These are phyloP conservation scores for Clamator glandarius DNA, from an alignment of 2,797 vertebrate species.

Conservation along the genomic window DNA sequence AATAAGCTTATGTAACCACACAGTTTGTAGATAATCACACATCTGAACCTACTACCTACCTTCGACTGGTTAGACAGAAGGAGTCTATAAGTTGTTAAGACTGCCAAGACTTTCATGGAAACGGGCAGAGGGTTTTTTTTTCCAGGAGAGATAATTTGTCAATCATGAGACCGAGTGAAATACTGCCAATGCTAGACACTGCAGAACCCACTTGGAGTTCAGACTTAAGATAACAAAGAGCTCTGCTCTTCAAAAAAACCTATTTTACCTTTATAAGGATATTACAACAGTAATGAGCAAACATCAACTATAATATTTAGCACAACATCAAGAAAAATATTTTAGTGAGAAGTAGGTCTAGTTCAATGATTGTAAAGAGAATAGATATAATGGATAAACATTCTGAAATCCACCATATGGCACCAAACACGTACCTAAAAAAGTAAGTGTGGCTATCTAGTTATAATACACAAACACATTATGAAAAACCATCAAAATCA, in stretches of 20 bases:
- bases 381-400: neutral
- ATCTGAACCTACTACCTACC: neutral
- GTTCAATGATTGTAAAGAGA: neutral
- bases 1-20: neutral
- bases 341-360: neutral
- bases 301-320: neutral
- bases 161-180: neutral
- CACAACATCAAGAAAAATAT: neutral
- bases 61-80: neutral
- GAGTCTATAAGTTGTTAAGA: neutral
- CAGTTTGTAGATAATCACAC: neutral
- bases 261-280: neutral
- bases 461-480: neutral
- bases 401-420: neutral
- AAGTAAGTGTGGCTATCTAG: neutral
- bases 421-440: neutral
- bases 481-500: neutral
- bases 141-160: neutral
- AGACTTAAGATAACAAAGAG: neutral
- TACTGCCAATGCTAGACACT: neutral
- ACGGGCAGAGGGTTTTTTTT: neutral
- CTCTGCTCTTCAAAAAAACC: neutral
- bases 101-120: neutral
- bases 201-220: neutral
- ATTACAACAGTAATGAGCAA: neutral